Evolutionary conservation across 2,113 vertebrate genomes (phyloP), one percentile per base, ranked within the genome.

Genomic region (Pelobates fuscus): DNA sequence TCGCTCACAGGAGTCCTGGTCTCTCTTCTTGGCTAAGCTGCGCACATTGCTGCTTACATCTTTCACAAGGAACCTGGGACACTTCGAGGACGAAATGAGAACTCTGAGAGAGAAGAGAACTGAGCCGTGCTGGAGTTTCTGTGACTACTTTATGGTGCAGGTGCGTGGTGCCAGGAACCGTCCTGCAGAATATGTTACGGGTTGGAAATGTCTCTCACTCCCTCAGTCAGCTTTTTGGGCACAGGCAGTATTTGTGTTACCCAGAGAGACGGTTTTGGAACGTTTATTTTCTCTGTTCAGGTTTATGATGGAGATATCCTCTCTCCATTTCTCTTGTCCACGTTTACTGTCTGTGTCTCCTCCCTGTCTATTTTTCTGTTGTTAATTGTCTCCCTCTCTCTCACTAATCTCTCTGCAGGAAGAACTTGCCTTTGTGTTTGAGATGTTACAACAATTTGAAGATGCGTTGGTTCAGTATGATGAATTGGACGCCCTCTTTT

Each of bases 121-220:
- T 0, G 96, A 99, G 85, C 95, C 97, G 0, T 96, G 95, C 67
- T 99, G 97, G 97, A 98, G 97, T 87, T 99, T 99, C 87, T 98
- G 96, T 64, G 94, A 98, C 67, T 99, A 99, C 86, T 99, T 99
- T 88, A 98, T 99, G 96, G 97, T 99, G 46, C 97, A 99, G 96
- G 97, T 99, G 82, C 41, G 61, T 57, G 32, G 32, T 37, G 32
- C 32, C 32, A 5, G 32, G n/a, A n/a, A n/a, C n/a, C n/a, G n/a
- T n/a, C n/a, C n/a, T n/a, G n/a, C n/a, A n/a, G n/a, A n/a, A n/a
- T n/a, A n/a, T n/a, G n/a, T n/a, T n/a, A n/a, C n/a, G n/a, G n/a
- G n/a, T n/a, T n/a, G n/a, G n/a, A n/a, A n/a, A n/a, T n/a, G n/a
- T n/a, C n/a, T n/a, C n/a, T n/a, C n/a, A n/a, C n/a, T n/a, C n/a